phyloP scores from a whole-genome alignment of 64 coral and sea anemone genomes.

The Astreopora myriophthalma region DNA sequence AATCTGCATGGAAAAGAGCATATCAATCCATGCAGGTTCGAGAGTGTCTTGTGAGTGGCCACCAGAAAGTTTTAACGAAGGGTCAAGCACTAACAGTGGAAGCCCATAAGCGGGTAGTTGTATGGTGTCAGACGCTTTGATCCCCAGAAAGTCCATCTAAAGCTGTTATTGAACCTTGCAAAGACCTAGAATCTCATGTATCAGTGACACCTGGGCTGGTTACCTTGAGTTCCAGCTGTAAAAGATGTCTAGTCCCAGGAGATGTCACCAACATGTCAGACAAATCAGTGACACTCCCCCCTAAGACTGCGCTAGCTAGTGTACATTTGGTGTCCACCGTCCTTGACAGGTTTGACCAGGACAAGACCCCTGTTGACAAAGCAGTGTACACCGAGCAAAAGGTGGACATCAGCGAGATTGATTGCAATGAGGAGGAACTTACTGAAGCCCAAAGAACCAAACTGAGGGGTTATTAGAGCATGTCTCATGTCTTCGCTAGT shows the following conservation, averaged over 20 bases:
- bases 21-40: slow-evolving; percentile 30
- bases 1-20: slow-evolving; percentile 37
- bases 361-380: neutral
- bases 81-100: slow-evolving; percentile 1
- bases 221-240: neutral
- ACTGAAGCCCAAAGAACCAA: slow-evolving; percentile 20
- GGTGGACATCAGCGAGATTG: slow-evolving; percentile 7
- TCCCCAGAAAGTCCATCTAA: neutral
- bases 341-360: neutral
- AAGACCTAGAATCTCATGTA: neutral
- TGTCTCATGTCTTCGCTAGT: slow-evolving; percentile 25
- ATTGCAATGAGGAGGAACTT: slow-evolving; percentile 11
- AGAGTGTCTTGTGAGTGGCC: slow-evolving; percentile 27
- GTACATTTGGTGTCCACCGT: neutral
- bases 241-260: slow-evolving; percentile 1
- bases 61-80: neutral
- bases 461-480: slow-evolving; percentile 7
- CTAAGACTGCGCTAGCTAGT: slow-evolving; percentile 7
- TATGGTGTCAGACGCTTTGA: slow-evolving; percentile 24
- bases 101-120: slow-evolving; percentile 28
- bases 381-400: neutral
- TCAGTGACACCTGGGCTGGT: slow-evolving; percentile 13
- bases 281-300: neutral
- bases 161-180: neutral
- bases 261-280: slow-evolving; percentile 22